phyloP scores from a whole-genome alignment of 2,113 vertebrate genomes.

The Agelaius tricolor region DNA sequence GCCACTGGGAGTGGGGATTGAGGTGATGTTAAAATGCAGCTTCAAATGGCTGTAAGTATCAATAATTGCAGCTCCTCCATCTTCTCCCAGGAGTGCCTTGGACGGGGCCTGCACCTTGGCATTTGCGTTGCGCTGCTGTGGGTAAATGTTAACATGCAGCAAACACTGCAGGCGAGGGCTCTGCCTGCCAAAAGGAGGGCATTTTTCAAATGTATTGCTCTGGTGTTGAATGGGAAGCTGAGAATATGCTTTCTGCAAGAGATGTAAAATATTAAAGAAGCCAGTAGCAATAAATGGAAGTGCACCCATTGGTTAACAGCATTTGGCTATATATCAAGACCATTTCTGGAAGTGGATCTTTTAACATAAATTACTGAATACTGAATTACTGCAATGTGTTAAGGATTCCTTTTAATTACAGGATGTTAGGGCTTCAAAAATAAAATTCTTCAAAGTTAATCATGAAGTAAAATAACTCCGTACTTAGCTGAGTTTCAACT shows the following conservation, averaged over 20 bases:
- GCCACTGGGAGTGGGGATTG: not conserved
- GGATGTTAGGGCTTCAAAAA: constrained; percentile 60
- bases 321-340: constrained; percentile 12
- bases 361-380: constrained; percentile 34
- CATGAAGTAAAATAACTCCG: constrained; percentile 48
- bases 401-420: constrained; percentile 68
- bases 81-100: not conserved
- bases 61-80: not conserved
- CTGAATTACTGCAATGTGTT: constrained; percentile 47
- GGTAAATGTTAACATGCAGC: constrained; percentile 8
- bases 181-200: constrained; percentile 1
- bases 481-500: constrained; percentile 64
- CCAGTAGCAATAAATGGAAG: not conserved
- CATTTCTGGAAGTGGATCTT: constrained; percentile 40
- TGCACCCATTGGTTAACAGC: not conserved
- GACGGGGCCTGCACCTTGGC: not conserved
- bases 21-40: not conserved
- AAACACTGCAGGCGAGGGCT: not conserved
- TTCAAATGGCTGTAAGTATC: not conserved
- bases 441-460: constrained; percentile 57
- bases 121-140: not conserved
- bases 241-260: not conserved
- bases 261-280: constrained; percentile 22
- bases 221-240: not conserved
- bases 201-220: not conserved